Evolutionary conservation across 2,888 invertebrate species (phyloP).

Genomic region (Pollenia angustigena): DNA sequence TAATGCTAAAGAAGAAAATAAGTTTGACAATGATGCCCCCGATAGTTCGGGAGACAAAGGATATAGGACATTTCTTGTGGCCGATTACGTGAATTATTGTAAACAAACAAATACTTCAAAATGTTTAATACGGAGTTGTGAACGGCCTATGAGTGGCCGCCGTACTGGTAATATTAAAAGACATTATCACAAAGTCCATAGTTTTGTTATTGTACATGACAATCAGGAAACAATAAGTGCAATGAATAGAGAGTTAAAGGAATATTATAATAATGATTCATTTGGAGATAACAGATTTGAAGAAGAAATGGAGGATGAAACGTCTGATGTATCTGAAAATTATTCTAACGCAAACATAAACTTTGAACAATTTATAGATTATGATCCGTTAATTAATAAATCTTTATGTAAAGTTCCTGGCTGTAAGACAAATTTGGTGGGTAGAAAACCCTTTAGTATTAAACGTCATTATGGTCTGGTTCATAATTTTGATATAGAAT

Average conservation of each 20-base stretch:
- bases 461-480: slow-evolving; percentile 13
- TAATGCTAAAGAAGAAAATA: not conserved
- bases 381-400: slow-evolving; percentile 27
- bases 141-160: slow-evolving; percentile 15
- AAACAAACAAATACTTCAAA: slow-evolving; percentile 28
- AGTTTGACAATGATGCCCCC: not conserved
- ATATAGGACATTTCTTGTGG: slow-evolving; percentile 8
- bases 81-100: slow-evolving; percentile 32
- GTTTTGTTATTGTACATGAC: slow-evolving; percentile 28
- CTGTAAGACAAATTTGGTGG: slow-evolving; percentile 14
- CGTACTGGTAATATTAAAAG: slow-evolving; percentile 29
- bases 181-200: slow-evolving; percentile 35
- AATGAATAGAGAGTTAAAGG: not conserved
- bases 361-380: slow-evolving; percentile 9
- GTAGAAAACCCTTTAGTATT: slow-evolving; percentile 12
- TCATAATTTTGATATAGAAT: slow-evolving; percentile 20
- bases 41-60: not conserved
- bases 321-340: too few relatives aligned
- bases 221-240: not conserved
- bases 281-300: not conserved
- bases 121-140: slow-evolving; percentile 53
- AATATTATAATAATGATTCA: slow-evolving; percentile 4
- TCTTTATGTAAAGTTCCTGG: slow-evolving; percentile 19
- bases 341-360: not conserved
- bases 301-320: slow-evolving; percentile 1